Evolutionary conservation across 2,113 vertebrate genomes (phyloP), one percentile per base, ranked within the genome.

Genomic region (Cebidichthys violaceus): DNA sequence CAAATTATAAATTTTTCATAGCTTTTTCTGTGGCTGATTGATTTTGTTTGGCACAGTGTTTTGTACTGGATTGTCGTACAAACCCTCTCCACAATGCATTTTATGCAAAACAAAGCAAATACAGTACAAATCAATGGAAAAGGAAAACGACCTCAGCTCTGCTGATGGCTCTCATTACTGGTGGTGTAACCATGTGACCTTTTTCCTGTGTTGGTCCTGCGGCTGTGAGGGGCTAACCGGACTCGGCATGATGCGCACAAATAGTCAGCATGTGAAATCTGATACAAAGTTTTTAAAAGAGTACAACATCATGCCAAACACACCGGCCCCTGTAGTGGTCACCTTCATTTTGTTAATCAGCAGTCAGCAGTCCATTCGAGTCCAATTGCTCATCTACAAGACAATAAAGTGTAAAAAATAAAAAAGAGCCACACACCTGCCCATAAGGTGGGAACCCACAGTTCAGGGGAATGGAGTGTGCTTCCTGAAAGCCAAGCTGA

Each of bases 21-120:
- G 77, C 2, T 59, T 33, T 74, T 39, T 52, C 37, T 75, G 75
- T 72, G n/a, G 31, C 47, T 17, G 77, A 75, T 43, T 83, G 59
- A 57, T 64, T 77, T 86, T 45, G 64, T 84, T 85, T 79, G 82
- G 86, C 74, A 86, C 81, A 75, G 17, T 9, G 1, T 71, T 68
- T 83, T 87, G 55, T 60, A 82, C 70, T 78, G 77, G 75, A 90
- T 78, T 79, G 79, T 81, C 27, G 9, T 52, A 83, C 15, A 67
- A 88, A 80, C 18, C 6, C 59, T 18, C 18, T 55, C 39, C 24
- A 68, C 71, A 83, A 68, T 62, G 66, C 17, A 54, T 52, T 75
- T 50, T 18, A 35, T 33, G 47, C 43, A 65, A 54, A 72, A 50
- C 60, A 39, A 79, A 76, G 35, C 6, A 62, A 73, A 71, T 37